Evolutionary conservation across 2,113 vertebrate species (phyloP), one percentile per base, ranked within the genome.

Genomic region (Cepphus grylle): DNA sequence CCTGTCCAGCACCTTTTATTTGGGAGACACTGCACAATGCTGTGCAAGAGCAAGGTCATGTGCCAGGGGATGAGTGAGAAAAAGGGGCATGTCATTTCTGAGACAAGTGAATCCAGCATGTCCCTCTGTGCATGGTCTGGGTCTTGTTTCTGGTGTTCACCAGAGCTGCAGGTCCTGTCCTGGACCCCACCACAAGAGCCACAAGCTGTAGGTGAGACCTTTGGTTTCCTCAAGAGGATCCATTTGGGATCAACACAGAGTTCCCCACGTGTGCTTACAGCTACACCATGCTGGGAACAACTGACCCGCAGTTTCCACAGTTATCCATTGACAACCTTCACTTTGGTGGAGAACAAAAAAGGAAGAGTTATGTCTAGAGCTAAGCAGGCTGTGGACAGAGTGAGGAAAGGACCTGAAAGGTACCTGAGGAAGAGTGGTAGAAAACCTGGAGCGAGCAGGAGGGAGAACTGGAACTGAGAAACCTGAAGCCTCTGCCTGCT

Each of bases 401-500:
- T 38, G 56, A 85, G 20, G 14, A 85, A 76, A 67, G 20, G 12
- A 59, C 2, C 5, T 72, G 47, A 38, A 89, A 91, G 50, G 12
- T 2, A 1, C 25, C 40, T 61, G 27, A 45, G 56, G 15, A 84
- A 62, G 21, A 30, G 49, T 4, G 1, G 34, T 50, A 55, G 61
- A 59, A 94, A 95, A n/a, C 5, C 16, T 1, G 4, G 52, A 52
- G 43, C 18, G 38, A 85, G 12, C 6, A 45, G 49, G 12, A 84
- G 5, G 18, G 52, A 69, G 27, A 58, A 76, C 21, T 72, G 52
- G 36, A 71, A 56, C 15, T 0, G 1, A 38, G 61, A 66, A 86
- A 40, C 10, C 7, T 0, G 0, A 25, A 86, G 6, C 26, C 14
- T 66, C 36, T 74, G 36, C 36, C 29, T 6, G 1, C 25, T 71